phyloP scores from a whole-genome alignment of 2,888 invertebrate species.

The Cheilosia impressa region DNA sequence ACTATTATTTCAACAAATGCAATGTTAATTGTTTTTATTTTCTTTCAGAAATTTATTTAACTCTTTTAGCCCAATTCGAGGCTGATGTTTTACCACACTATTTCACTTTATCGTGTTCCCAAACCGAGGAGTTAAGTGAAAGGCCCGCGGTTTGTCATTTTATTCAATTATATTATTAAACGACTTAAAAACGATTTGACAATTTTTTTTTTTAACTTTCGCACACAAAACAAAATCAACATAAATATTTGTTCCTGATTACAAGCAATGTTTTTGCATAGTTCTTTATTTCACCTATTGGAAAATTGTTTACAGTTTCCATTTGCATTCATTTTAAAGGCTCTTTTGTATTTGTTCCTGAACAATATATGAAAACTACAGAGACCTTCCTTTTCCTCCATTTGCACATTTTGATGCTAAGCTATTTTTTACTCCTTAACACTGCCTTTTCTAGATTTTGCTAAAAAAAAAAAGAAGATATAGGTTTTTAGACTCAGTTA shows the following conservation, averaged over 20 bases:
- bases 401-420: conserved; percentile 65
- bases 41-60: conserved; percentile 7
- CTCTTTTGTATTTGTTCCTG: conserved; percentile 70
- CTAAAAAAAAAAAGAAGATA: conserved; percentile 40
- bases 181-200: conserved; percentile 63
- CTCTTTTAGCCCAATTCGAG: conserved; percentile 29
- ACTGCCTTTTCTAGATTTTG: conserved; percentile 61
- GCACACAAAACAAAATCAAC: conserved; percentile 72
- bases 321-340: conserved; percentile 62
- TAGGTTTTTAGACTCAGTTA: conserved; percentile 35
- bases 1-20: conserved; percentile 53
- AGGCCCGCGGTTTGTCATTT: conserved; percentile 57
- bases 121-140: conserved; percentile 29
- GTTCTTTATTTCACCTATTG: conserved; percentile 59
- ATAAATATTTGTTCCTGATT: conserved; percentile 68
- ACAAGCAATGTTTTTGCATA: conserved; percentile 62
- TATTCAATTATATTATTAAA: conserved; percentile 25
- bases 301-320: conserved; percentile 68
- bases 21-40: conserved; percentile 27
- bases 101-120: conserved; percentile 62
- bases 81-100: conserved; percentile 22
- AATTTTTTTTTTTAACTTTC: conserved; percentile 49
- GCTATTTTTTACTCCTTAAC: conserved; percentile 49
- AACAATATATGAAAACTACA: conserved; percentile 59
- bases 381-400: conserved; percentile 70